A percentile compares a stretch with the other conserved stretches of the same genome.
These are phyloP conservation scores for Ferrisia virgata DNA, from an alignment of 2,888 invertebrate genomes.

Conservation along the genomic window DNA sequence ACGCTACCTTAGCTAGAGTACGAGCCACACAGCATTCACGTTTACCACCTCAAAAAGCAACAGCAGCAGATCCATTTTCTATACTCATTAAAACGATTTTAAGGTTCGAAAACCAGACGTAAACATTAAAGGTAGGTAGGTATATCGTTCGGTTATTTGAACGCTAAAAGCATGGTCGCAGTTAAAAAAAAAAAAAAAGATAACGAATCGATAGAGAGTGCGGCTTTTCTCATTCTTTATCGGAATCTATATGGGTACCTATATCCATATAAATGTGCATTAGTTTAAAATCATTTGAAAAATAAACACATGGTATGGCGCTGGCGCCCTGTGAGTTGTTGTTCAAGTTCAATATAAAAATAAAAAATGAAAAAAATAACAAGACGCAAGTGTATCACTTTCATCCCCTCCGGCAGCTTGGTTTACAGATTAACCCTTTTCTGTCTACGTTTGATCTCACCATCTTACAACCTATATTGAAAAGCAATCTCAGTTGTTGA, in stretches of 20 bases:
- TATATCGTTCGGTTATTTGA: constrained; percentile 18
- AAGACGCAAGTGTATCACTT: not conserved
- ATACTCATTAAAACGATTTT: constrained; percentile 38
- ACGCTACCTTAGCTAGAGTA: too few species aligned
- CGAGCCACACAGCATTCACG: not conserved
- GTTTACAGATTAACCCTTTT: not conserved
- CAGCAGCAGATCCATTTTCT: constrained; percentile 15
- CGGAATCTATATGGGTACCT: not conserved
- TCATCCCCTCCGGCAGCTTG: not conserved
- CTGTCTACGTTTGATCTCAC: not conserved
- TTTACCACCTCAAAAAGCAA: constrained; percentile 22
- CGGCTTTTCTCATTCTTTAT: not conserved
- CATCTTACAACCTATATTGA: not conserved
- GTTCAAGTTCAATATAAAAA: not conserved
- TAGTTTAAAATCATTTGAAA: not conserved
- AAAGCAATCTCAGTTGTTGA: not conserved
- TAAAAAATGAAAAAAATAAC: not conserved
- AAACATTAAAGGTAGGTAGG: constrained; percentile 3
- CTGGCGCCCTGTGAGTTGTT: not conserved
- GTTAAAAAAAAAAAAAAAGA: constrained; percentile 4
- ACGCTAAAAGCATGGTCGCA: constrained; percentile 34
- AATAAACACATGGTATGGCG: not conserved
- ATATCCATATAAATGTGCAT: not conserved
- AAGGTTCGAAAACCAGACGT: constrained; percentile 20
- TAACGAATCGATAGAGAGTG: constrained; percentile 2